phyloP scores from a whole-genome alignment of 2,888 invertebrate genomes.

The Andrena chrysosceles region DNA sequence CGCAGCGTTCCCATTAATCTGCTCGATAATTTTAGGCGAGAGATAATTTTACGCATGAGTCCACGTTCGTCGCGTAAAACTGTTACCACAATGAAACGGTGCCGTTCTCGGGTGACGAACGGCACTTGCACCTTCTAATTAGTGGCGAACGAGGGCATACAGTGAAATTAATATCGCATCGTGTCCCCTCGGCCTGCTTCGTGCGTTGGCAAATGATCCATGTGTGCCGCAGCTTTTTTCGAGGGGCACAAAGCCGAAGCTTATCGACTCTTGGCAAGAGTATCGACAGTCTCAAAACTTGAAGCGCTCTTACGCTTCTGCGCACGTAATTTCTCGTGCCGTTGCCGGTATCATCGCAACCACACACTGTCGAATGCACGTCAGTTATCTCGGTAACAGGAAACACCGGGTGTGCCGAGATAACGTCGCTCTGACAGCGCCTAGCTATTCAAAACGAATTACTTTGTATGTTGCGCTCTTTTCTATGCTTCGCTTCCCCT shows the following conservation, averaged over 20 bases:
- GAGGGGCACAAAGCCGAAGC: background rate
- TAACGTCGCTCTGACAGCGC: slow-evolving; percentile 57
- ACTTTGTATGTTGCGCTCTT: slow-evolving; percentile 2
- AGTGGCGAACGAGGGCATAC: background rate
- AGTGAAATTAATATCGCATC: background rate
- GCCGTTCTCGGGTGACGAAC: background rate
- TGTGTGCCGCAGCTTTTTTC: background rate
- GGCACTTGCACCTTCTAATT: background rate
- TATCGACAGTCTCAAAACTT: slow-evolving; percentile 41
- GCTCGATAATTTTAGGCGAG: background rate
- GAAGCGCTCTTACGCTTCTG: slow-evolving; percentile 25
- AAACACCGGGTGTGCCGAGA: slow-evolving; percentile 73
- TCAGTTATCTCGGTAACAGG: slow-evolving; percentile 69
- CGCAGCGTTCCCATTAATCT: too few species aligned
- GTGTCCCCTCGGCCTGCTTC: too few species aligned
- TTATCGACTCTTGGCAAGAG: background rate
- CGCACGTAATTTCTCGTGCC: slow-evolving; percentile 37
- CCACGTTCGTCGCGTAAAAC: background rate
- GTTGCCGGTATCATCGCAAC: slow-evolving; percentile 52
- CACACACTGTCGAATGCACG: slow-evolving; percentile 56
- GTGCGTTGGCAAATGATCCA: slow-evolving; percentile 2
- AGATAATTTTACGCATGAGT: too few species aligned
- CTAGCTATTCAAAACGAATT: slow-evolving; percentile 21
- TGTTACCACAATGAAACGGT: background rate
- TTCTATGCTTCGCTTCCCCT: background rate